Base-by-base conservation (phyloP, 1,140 invertebrate genomes). In the Drosophila azteca region DNA sequence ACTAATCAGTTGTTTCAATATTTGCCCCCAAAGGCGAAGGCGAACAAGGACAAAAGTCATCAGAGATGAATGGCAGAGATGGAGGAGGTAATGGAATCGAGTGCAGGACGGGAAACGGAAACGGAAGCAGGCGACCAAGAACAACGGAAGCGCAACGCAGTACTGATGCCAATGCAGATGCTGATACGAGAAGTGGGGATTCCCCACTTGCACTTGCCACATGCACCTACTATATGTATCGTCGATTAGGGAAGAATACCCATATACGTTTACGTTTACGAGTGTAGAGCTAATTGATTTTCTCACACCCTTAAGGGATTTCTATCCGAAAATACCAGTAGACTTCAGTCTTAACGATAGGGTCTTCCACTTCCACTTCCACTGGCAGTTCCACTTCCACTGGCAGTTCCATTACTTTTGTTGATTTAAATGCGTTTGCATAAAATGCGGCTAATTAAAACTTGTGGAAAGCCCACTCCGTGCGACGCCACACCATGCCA, bases 1-100 rank as follows among this genome's bases (percentile, higher is more conserved):
- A 85, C 82, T 85, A 85, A 85, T 85, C 82, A 85, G 82, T 87
- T 85, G 82, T 85, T 85, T 78, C 82, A 85, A 85, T 85, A 85
- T 85, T 85, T 82, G 60, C 65, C 77, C 59, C n/a, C 55, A 68
- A 39, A 39, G 63, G 63, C 55, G 13, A 50, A 52, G 46, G 46
- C 44, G 31, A 77, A 62, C 73, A 69, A 77, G 64, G 64, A 76
- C 72, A 69, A 69, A 76, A 77, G 74, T 77, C 73, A 76, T 76
- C 68, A 74, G 59, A 45, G 59, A 50, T 53, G 64, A 44, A 69
- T 45, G 61, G 17, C 22, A 2, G 35, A 15, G 20, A 4, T 15
- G 2, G 17, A 5, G 20, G 26, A 29, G 6, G 22, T 17, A 50
- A 1, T 11, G 24, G 17, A 7, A 17, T 29, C 24, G 7, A 59